phyloP scores from a whole-genome alignment of 2,113 vertebrate species.

The Sitta europaea region DNA sequence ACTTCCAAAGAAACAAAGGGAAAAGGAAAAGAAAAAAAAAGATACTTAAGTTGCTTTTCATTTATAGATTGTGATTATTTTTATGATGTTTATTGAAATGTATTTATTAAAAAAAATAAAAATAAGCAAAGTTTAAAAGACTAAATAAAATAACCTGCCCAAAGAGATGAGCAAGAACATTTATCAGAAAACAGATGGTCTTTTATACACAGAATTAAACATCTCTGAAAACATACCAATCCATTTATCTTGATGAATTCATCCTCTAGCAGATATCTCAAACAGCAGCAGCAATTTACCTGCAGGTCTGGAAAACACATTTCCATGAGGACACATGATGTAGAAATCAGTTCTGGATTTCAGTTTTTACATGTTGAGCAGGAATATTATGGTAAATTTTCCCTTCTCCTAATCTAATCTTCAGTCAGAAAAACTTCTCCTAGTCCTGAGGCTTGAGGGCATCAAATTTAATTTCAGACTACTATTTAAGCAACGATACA shows the following conservation, averaged over 20 bases:
- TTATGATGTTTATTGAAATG: slow-evolving; percentile 55
- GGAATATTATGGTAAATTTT: not conserved
- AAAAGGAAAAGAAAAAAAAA: not conserved
- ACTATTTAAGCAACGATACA: not conserved
- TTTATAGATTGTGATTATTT: not conserved
- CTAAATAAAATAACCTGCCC: slow-evolving; percentile 59
- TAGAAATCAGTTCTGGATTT: not conserved
- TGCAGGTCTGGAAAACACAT: not conserved
- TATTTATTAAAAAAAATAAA: not conserved
- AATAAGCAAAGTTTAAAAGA: not conserved
- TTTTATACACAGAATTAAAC: slow-evolving; percentile 67
- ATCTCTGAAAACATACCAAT: slow-evolving; percentile 70
- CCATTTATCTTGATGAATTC: slow-evolving; percentile 77
- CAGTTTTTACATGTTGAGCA: not conserved
- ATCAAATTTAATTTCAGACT: not conserved
- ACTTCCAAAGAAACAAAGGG: not conserved
- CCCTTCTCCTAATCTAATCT: not conserved
- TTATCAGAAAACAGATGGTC: slow-evolving; percentile 76
- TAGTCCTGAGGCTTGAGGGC: not conserved
- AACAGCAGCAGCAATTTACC: slow-evolving; percentile 40
- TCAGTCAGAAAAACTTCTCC: not conserved
- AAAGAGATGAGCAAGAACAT: slow-evolving; percentile 60
- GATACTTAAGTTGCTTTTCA: not conserved
- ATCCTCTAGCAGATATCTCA: slow-evolving; percentile 69
- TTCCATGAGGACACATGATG: not conserved